Percentiles rank a stretch among this genome's conserved stretches.
Conservation (phyloP, 2,113 vertebrate species). For the Albula goreensis region DNA sequence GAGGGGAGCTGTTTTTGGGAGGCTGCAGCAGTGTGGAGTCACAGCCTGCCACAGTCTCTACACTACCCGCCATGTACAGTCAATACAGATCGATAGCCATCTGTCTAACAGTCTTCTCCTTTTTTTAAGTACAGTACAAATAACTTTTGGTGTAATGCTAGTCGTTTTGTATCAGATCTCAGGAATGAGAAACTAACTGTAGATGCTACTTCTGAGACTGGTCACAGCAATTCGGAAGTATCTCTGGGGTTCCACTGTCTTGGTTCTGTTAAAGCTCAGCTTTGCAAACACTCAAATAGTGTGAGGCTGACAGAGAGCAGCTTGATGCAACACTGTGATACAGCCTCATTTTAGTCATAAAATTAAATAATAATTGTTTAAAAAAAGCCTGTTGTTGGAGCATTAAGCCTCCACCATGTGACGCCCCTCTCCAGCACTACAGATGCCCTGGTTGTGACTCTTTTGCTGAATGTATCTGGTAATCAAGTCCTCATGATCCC, state of each 20-base stretch:
- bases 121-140: too few relatives aligned
- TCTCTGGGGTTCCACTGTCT: too few relatives aligned
- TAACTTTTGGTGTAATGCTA: too few relatives aligned
- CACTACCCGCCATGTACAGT: background rate
- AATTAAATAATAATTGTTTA: background rate
- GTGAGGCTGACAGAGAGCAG: background rate
- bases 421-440: conserved; percentile 32
- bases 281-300: too few relatives aligned
- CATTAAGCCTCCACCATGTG: conserved; percentile 49
- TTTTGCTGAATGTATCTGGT: conserved; percentile 68
- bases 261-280: too few relatives aligned
- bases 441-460: conserved; percentile 59
- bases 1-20: background rate
- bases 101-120: too few relatives aligned
- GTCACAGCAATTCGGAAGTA: too few relatives aligned
- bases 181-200: too few relatives aligned
- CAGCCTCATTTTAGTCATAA: background rate
- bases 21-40: background rate
- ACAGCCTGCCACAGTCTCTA: background rate
- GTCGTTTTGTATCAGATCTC: too few relatives aligned
- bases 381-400: background rate
- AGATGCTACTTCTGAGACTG: too few relatives aligned
- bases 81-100: too few relatives aligned
- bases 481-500: conserved; percentile 76
- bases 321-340: background rate